A percentile compares a stretch with the other conserved stretches of the same genome.
Conservation (phyloP, 2,888 invertebrate species). For the Beris chalybata region DNA sequence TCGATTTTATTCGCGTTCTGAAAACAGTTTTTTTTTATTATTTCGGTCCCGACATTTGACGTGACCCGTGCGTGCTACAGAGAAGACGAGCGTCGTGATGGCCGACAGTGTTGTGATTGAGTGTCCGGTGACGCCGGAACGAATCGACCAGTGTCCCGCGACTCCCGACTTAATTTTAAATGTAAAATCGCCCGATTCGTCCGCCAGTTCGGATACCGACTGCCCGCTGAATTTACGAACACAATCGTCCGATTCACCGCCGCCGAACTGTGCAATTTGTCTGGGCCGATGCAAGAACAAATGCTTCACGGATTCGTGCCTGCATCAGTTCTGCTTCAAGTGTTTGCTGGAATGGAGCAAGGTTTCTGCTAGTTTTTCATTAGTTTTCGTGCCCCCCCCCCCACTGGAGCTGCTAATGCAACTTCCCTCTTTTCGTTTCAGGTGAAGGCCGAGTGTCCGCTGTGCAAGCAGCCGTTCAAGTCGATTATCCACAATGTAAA, state of each 20-base stretch:
- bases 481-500: constrained; percentile 91
- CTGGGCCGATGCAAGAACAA: constrained; percentile 83
- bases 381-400: background rate
- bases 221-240: constrained; percentile 59
- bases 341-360: constrained; percentile 94
- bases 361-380: constrained; percentile 54
- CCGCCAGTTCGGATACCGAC: constrained; percentile 57
- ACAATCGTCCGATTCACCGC: constrained; percentile 65
- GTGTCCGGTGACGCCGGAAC: constrained; percentile 42
- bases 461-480: constrained; percentile 90
- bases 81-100: constrained; percentile 17
- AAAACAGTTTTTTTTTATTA: too few relatives aligned
- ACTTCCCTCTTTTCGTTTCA: constrained; percentile 46
- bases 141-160: constrained; percentile 40
- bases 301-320: constrained; percentile 88
- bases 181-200: constrained; percentile 42
- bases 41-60: too few relatives aligned
- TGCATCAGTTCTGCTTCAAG: constrained; percentile 92
- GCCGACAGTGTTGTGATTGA: constrained; percentile 33
- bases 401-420: too few relatives aligned
- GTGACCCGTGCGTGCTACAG: background rate
- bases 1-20: background rate
- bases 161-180: constrained; percentile 40
- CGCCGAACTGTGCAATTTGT: constrained; percentile 91
- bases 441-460: constrained; percentile 91